Evolutionary conservation across 2,113 vertebrate species (phyloP), one percentile per base, ranked within the genome.

Genomic region (Myotis lucifugus): DNA sequence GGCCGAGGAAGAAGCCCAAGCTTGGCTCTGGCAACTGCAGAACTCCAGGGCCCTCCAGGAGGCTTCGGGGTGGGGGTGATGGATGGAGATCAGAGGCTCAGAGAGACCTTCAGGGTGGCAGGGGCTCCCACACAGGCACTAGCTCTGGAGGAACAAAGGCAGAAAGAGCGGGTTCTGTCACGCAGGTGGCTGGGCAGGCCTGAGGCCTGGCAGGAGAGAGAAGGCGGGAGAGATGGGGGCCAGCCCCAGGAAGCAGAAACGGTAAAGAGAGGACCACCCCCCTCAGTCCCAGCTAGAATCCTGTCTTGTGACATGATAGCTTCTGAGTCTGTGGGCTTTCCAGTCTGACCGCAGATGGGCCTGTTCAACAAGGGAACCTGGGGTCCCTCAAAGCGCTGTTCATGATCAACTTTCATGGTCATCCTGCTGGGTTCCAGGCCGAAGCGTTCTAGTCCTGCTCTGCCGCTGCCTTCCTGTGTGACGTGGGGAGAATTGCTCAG

Each of bases 171-270:
- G 15, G 18, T 6, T 5, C 23, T 37, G 4, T 14, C 32, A 0
- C 3, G 21, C 23, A 6, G 10, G 25, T 0, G 18, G 52, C 40
- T 32, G 21, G 29, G 32, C 32, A 10, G 46, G 19, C 37, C 27
- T 1, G 70, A n/a, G 40, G 50, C 76, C 15, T 11, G 73, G 42
- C 0, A 1, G 72, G 72, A 59, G 87, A 46, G 54, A 27, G 32
- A 18, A 7, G 37, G 6, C 0, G 8, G 40, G 29, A 29, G 37
- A 23, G 9, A 1, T 0, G 0, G 3, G 0, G 23, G 2, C 46
- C 18, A 25, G 27, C 3, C 40, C 37, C 6, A 0, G 29, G 54
- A 40, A 29, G 27, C 40, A 0, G 34, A 15, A 29, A 42, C 12
- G 5, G 34, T 4, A 8, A 2, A 29, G 6, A 29, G 15, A 42